Conservation (phyloP, 2,888 invertebrate genomes). For the Zootermopsis nevadensis region DNA sequence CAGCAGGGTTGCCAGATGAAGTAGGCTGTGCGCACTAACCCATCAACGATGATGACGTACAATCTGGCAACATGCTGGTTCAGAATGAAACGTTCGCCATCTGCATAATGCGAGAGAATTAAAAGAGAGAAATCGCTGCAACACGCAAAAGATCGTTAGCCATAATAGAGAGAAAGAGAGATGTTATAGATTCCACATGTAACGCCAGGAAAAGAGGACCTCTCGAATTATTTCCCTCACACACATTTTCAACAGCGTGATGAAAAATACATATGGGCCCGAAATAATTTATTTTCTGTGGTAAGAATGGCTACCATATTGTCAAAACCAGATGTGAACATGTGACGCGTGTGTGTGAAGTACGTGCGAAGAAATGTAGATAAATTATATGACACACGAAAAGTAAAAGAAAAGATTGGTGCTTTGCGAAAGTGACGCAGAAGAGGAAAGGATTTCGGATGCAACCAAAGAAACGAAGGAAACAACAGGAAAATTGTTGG, state of each 20-base stretch:
- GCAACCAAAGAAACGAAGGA: no score
- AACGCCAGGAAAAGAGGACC: background rate
- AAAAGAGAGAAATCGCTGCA: slow-evolving; percentile 46
- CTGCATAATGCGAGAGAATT: slow-evolving; percentile 50
- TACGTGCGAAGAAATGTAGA: background rate
- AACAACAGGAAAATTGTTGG: no score
- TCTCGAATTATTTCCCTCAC: background rate
- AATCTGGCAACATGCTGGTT: slow-evolving; percentile 46
- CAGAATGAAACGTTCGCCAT: slow-evolving; percentile 26
- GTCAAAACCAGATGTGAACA: background rate
- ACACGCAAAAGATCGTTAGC: slow-evolving; percentile 26
- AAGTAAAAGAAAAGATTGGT: background rate
- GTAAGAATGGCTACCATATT: background rate
- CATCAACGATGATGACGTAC: slow-evolving; percentile 47
- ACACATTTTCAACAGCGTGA: background rate
- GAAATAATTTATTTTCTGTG: background rate
- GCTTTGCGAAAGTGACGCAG: no score
- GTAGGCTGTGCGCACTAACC: slow-evolving; percentile 32
- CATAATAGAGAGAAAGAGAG: slow-evolving; percentile 8
- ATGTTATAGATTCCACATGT: background rate
- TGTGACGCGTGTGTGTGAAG: background rate
- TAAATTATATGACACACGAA: background rate
- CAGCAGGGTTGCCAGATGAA: slow-evolving; percentile 31
- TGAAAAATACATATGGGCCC: background rate
- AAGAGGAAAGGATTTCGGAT: no score